Evolutionary conservation across 2,797 vertebrate genomes (phyloP).

Genomic region (Enteromius mattozi): DNA sequence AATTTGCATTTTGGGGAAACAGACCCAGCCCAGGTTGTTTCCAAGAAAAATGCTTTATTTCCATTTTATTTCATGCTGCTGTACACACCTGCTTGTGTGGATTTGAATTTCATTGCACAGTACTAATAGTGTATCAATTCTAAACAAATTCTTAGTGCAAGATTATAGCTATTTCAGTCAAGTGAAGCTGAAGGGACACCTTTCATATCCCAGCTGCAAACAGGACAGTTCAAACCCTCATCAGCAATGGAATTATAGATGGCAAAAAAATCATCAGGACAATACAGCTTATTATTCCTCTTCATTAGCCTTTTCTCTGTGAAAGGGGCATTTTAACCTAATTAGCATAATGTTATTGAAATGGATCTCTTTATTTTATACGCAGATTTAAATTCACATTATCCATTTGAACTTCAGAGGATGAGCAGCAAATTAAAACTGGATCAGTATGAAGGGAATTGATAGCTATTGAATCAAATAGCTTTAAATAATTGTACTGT

Average conservation of each 20-base stretch:
- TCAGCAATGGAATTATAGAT: conserved; percentile 53
- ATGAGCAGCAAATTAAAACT: conserved; percentile 56
- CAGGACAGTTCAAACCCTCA: conserved; percentile 39
- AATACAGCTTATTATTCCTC: conserved; percentile 56
- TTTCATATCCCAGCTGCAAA: conserved; percentile 50
- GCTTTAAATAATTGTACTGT: conserved; percentile 69
- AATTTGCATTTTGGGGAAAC: background rate
- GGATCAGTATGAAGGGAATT: conserved; percentile 62
- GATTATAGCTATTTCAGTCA: conserved; percentile 60
- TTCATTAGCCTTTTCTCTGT: conserved; percentile 46
- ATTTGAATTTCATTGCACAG: conserved; percentile 55
- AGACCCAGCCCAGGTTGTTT: background rate
- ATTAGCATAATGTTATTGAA: conserved; percentile 58
- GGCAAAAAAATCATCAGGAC: conserved; percentile 41
- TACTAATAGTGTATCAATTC: conserved; percentile 60
- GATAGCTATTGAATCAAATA: conserved; percentile 68
- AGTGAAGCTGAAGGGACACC: conserved; percentile 50
- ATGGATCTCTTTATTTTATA: conserved; percentile 42
- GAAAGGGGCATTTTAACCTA: conserved; percentile 38
- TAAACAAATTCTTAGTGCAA: conserved; percentile 53
- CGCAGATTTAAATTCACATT: conserved; percentile 47
- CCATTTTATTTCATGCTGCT: conserved; percentile 58
- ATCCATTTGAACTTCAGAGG: conserved; percentile 56
- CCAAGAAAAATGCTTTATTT: conserved; percentile 58
- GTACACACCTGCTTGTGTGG: conserved; percentile 66